These are phyloP conservation scores for Xestia xanthographa DNA, from an alignment of 2,888 invertebrate genomes.

Conservation along the genomic window DNA sequence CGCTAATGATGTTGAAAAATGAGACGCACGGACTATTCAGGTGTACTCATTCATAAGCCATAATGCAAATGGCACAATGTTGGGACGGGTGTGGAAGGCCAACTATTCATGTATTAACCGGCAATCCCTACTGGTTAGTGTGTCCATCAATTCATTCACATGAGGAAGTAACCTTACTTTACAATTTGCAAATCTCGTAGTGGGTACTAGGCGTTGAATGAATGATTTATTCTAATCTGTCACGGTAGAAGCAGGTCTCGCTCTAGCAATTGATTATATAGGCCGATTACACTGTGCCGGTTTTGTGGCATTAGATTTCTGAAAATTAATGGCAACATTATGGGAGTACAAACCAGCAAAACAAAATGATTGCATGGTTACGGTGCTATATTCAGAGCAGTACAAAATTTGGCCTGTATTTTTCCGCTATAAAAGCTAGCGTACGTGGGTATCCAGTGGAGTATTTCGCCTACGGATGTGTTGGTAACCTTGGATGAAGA, in stretches of 20 bases:
- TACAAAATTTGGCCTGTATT: constrained; percentile 44
- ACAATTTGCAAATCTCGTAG: constrained; percentile 62
- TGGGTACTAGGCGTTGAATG: constrained; percentile 40
- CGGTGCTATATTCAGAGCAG: constrained; percentile 1
- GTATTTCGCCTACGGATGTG: constrained; percentile 81
- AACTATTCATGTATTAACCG: constrained; percentile 78
- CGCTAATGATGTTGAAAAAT: constrained; percentile 79
- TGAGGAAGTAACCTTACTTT: constrained; percentile 60
- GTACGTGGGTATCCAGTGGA: constrained; percentile 73
- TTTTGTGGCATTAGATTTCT: constrained; percentile 5
- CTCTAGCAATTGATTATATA: constrained; percentile 40
- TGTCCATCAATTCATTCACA: constrained; percentile 69
- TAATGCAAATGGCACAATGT: constrained; percentile 82
- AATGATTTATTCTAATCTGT: constrained; percentile 55
- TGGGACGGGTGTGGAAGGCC: constrained; percentile 87
- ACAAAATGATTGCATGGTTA: neutral
- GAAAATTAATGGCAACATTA: constrained; percentile 15
- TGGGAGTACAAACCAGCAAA: neutral
- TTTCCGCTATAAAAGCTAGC: constrained; percentile 73
- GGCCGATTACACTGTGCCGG: constrained; percentile 1
- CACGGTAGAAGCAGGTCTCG: constrained; percentile 28
- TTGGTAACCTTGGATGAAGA: constrained; percentile 85
- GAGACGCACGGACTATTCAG: constrained; percentile 80
- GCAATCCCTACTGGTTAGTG: constrained; percentile 77
- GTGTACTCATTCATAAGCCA: constrained; percentile 78